Evolutionary conservation across 1,140 invertebrate species (phyloP), one percentile per base, ranked within the genome.

Genomic region (Drosophila ohnishii): DNA sequence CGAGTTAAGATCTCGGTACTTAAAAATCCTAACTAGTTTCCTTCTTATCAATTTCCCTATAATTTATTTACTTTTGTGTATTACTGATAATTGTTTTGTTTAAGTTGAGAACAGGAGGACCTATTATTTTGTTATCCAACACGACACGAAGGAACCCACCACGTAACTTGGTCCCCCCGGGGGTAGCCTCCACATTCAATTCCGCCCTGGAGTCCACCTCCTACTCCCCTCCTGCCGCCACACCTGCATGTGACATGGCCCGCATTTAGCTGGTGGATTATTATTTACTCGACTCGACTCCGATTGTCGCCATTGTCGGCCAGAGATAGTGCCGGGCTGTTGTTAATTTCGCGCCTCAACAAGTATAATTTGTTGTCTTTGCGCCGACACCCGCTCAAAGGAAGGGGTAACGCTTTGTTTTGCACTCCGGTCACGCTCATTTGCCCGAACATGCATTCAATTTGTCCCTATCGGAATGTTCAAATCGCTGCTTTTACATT

Each of bases 361-460:
- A 64, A 77, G 63, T 83, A 57, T 61, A 83, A 86, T 78, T 71
- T 75, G 60, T 62, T 61, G 56, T 64, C 59, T 65, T 53, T 75
- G 51, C 39, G 3, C 10, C 55, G 48, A 42, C 56, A 62, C 70
- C 70, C 48, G 70, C 63, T 59, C 58, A 73, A 59, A 63, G 37
- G 32, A 42, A 40, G 39, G 39, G 32, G 39, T 37, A 35, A 25
- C 44, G 55, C 47, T 35, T 50, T 70, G 67, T 57, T 59, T 35
- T 48, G 50, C 64, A 48, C 51, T 34, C 35, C 51, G 42, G 64
- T 71, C 56, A 73, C 51, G 71, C 65, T 75, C 59, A 80, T 70
- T 79, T 75, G 82, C 82, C 59, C 64, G 53, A 57, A 78, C 78
- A 86, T 71, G 69, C 74, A 78, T 57, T 86, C 28, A 64, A 63